These are phyloP conservation scores for Hecatera dysodea DNA, from an alignment of 2,888 invertebrate genomes.

Conservation along the genomic window DNA sequence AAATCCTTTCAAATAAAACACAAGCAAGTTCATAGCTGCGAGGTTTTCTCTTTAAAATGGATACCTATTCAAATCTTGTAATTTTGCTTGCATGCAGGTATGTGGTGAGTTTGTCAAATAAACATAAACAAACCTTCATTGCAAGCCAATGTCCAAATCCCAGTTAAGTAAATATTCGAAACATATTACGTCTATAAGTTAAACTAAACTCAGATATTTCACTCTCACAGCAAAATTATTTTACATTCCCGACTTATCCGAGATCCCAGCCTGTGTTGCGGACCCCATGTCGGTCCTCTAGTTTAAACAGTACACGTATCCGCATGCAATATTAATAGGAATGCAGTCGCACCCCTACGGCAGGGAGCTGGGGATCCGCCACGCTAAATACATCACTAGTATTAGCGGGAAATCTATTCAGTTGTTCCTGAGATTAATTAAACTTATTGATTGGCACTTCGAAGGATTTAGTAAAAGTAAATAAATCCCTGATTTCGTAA, in stretches of 20 bases:
- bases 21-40: not conserved
- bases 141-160: constrained; percentile 12
- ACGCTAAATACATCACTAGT: constrained; percentile 71
- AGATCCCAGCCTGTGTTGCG: constrained; percentile 35
- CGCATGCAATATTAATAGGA: constrained; percentile 88
- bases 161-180: constrained; percentile 12
- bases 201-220: constrained; percentile 40
- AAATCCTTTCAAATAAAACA: not conserved
- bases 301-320: constrained; percentile 86
- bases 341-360: constrained; percentile 79
- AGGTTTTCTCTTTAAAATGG: not conserved
- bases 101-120: constrained; percentile 9
- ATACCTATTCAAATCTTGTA: not conserved
- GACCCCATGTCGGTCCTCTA: constrained; percentile 67
- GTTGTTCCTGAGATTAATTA: constrained; percentile 68
- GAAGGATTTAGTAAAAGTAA: constrained; percentile 50
- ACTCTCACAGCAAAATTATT: constrained; percentile 59
- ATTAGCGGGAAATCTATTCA: constrained; percentile 71
- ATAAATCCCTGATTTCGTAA: constrained; percentile 26
- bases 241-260: constrained; percentile 54
- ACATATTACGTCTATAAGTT: constrained; percentile 18
- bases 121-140: not conserved
- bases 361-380: constrained; percentile 49
- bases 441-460: constrained; percentile 72
- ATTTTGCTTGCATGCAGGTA: not conserved